Evolutionary conservation across 2,797 vertebrate genomes (phyloP).

Genomic region (Neosilurus hyrtlii): DNA sequence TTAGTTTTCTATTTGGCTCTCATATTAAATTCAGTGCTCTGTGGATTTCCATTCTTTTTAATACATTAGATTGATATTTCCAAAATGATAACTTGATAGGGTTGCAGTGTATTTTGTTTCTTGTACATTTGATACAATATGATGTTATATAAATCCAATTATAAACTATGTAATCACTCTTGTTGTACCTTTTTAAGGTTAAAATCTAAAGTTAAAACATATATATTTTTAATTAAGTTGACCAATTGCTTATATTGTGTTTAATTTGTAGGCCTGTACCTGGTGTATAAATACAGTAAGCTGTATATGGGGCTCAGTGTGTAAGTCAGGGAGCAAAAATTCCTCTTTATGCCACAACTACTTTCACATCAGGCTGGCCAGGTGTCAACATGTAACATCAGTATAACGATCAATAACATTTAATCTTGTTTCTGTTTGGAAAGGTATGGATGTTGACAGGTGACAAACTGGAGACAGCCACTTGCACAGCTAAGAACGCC

Average conservation of each 20-base stretch:
- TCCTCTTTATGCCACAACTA: neutral
- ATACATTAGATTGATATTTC: neutral
- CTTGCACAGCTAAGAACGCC: constrained; percentile 95
- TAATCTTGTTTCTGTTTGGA: constrained; percentile 14
- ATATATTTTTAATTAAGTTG: neutral
- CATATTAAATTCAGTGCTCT: neutral
- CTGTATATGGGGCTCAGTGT: neutral
- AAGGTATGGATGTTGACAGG: constrained; percentile 99
- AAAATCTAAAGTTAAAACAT: neutral
- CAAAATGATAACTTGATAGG: neutral
- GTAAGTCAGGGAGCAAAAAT: neutral
- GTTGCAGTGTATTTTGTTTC: too few species aligned
- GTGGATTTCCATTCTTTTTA: neutral
- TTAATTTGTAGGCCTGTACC: neutral
- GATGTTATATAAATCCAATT: neutral
- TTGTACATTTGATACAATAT: neutral
- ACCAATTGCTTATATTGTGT: neutral
- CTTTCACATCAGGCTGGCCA: neutral
- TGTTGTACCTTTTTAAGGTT: neutral
- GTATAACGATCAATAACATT: neutral
- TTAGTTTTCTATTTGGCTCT: neutral
- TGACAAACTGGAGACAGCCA: constrained; percentile 96
- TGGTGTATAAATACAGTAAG: neutral
- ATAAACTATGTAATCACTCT: neutral
- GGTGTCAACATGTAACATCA: neutral